Evolutionary conservation across 2,888 invertebrate genomes (phyloP), one percentile per base, ranked within the genome.

Genomic region (Drosophila atripex): DNA sequence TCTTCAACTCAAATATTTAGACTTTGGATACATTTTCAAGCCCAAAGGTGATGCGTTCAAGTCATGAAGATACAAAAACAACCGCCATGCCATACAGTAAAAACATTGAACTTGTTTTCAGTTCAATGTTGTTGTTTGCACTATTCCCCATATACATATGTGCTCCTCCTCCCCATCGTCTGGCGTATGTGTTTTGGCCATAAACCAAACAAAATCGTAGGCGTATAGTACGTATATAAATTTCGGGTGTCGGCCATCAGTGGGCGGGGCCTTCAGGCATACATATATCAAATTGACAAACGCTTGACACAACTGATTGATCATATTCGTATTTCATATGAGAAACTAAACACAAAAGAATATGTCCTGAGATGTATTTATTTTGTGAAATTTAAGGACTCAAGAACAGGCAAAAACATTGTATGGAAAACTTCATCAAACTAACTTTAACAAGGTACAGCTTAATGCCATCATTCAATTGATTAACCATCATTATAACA

Each of bases 291-390:
- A 53, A 45, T 18, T 51, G 63, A 50, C 64, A 64, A 51, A 63
- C 64, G 63, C 35, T 35, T 64, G 64, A 43, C 63, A 66, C 38
- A 53, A 65, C 45, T 64, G 64, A 64, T 63, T 64, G 64, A 65
- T 64, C 45, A 25, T 52, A 5, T 16, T 9, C 28, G 60, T 39
- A 39, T 46, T 47, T 39, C 38, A 47, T 28, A 39, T 30, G 14
- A 9, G 60, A 21, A 60, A 39, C 38, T 28, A 59, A 46, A 46
- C 14, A 11, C 21, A 16, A 23, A n/a, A 23, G 60, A 47, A 47
- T 47, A 16, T 39, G 21, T 60, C 11, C 3, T 14, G n/a, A 45
- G 12, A 32, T 28, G 28, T 28, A 28, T 28, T 28, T 28, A 28
- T 28, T 32, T 32, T n/a, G 32, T 5, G 5, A 32, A 32, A 32